Conservation (phyloP, 2,113 vertebrate species). For the Peromyscus polionotus region DNA sequence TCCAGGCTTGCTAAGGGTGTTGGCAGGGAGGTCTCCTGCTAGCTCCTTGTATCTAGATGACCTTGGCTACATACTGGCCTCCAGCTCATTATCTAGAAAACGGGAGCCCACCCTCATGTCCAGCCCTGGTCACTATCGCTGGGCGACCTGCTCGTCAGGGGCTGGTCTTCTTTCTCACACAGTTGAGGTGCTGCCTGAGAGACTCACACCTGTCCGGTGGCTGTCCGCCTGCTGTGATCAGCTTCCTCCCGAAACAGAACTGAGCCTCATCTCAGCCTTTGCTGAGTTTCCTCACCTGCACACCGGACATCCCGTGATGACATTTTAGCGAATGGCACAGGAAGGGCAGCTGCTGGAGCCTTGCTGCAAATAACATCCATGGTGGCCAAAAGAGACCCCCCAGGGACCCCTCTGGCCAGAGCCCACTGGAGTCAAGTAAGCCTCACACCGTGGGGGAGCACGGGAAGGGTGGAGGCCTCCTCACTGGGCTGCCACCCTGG, state of each 20-base stretch:
- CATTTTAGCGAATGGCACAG: rapidly evolving
- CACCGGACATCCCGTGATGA: not conserved
- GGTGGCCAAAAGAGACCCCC: not conserved
- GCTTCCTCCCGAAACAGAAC: not conserved
- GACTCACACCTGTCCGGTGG: not conserved
- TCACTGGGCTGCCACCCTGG: not conserved
- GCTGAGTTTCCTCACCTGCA: too few relatives aligned
- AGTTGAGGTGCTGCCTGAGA: too few relatives aligned
- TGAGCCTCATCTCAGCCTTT: not conserved
- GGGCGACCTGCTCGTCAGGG: not conserved
- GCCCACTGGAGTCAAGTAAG: not conserved
- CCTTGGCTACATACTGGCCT: not conserved
- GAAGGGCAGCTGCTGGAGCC: not conserved
- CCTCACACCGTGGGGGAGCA: not conserved
- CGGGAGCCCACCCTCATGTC: not conserved
- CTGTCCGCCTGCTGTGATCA: not conserved
- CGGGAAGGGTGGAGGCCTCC: not conserved
- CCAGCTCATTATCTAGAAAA: not conserved
- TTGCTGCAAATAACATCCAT: not conserved
- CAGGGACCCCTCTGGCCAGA: not conserved
- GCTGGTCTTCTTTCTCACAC: not conserved
- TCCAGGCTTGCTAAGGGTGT: not conserved
- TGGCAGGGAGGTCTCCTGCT: not conserved
- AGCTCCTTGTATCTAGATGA: not conserved
- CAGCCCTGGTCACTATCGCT: too few relatives aligned